Percentiles rank a stretch among this genome's conserved stretches.
phyloP scores from a whole-genome alignment of 2,113 vertebrate genomes.

The Rhineura floridana region DNA sequence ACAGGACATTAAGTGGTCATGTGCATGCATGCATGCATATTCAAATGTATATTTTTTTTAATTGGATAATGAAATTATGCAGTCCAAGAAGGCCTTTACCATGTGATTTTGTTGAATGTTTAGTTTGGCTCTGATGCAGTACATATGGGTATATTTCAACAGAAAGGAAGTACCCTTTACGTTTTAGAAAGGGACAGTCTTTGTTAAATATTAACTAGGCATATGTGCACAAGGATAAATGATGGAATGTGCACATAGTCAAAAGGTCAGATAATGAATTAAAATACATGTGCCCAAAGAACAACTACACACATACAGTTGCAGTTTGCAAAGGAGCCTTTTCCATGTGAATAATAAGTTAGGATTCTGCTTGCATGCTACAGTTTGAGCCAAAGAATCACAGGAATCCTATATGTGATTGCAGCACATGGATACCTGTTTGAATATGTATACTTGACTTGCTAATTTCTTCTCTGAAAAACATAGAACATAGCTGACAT shows the following conservation, averaged over 20 bases:
- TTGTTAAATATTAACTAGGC: constrained; percentile 17
- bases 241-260: background rate
- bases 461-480: background rate
- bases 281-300: background rate
- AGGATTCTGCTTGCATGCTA: background rate
- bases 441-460: background rate
- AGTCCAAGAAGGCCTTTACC: no score
- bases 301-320: background rate
- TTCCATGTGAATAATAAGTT: background rate
- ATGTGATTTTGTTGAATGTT: background rate
- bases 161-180: background rate
- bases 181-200: background rate
- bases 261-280: background rate
- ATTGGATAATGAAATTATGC: no score
- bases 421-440: background rate
- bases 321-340: background rate
- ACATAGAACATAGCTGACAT: no score
- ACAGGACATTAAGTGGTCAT: background rate
- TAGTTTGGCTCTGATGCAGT: background rate
- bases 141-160: background rate
- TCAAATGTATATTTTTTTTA: no score
- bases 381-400: background rate
- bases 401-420: background rate
- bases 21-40: background rate
- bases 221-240: background rate